Evolutionary conservation across 2,113 vertebrate species (phyloP).

Genomic region (Nibea albiflora): DNA sequence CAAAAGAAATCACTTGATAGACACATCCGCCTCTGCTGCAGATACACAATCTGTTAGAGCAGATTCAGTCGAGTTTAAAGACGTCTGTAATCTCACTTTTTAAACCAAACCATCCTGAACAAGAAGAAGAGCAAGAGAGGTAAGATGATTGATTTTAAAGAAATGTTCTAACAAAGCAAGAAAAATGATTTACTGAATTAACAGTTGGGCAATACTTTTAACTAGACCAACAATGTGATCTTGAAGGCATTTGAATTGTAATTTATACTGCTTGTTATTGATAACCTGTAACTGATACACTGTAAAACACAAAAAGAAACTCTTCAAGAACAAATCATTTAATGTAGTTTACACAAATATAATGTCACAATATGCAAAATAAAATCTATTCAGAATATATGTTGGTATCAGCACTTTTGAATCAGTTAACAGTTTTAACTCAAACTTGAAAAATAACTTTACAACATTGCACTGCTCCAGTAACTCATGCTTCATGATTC

Average conservation of each 20-base stretch:
- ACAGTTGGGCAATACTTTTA: background rate
- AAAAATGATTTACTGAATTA: background rate
- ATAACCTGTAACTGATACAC: too few species aligned
- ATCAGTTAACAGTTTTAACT: background rate
- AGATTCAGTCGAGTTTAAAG: background rate
- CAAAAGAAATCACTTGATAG: background rate
- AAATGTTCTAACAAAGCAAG: background rate
- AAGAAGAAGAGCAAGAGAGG: background rate
- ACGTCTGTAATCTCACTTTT: background rate
- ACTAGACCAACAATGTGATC: background rate
- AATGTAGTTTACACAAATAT: background rate
- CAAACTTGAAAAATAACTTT: background rate
- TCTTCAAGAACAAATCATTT: background rate
- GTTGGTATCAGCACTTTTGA: background rate
- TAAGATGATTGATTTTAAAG: conserved; percentile 18
- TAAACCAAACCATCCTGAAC: background rate
- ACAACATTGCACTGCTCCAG: background rate
- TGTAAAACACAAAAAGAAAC: too few species aligned
- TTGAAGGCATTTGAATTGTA: too few species aligned
- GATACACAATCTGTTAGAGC: background rate
- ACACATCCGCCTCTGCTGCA: conserved; percentile 1
- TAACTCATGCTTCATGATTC: background rate
- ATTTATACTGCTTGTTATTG: too few species aligned
- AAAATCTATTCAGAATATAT: background rate
- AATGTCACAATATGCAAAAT: background rate